Percentiles rank a stretch among this genome's conserved stretches.
phyloP scores from a whole-genome alignment of 1,140 invertebrate genomes.

The Tigriopus japonicus region DNA sequence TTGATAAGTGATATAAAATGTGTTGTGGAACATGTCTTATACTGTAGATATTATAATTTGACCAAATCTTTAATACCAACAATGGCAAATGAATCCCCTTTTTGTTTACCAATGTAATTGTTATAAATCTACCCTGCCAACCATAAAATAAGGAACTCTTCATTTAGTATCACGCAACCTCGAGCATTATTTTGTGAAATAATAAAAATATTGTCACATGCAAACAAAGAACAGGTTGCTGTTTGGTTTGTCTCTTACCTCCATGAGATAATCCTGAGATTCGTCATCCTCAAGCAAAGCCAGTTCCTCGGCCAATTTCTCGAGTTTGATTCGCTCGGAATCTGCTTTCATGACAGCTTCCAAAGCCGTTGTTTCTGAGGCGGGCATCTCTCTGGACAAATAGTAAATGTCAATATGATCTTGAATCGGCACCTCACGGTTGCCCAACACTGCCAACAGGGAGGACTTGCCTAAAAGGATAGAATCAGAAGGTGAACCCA shows the following conservation, averaged over 20 bases:
- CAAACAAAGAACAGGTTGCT: not conserved
- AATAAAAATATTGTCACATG: not conserved
- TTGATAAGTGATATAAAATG: no score
- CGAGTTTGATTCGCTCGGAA: slow-evolving; percentile 71
- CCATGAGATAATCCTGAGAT: slow-evolving; percentile 22
- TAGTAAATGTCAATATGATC: slow-evolving; percentile 96
- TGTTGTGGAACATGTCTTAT: no score
- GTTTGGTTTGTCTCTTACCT: no score
- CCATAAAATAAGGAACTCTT: no score
- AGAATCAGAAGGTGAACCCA: slow-evolving; percentile 23
- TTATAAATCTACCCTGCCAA: no score
- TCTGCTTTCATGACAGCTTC: slow-evolving; percentile 97
- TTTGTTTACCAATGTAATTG: no score
- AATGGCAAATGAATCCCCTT: no score
- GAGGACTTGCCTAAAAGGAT: slow-evolving; percentile 55
- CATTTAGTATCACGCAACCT: no score
- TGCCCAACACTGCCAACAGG: slow-evolving; percentile 69
- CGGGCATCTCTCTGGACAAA: slow-evolving; percentile 86
- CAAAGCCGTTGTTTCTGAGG: slow-evolving; percentile 68
- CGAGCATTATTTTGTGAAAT: no score
- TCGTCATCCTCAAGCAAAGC: slow-evolving; percentile 70
- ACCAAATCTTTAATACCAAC: no score
- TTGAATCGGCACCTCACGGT: slow-evolving; percentile 86
- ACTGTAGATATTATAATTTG: no score
- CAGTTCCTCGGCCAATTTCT: slow-evolving; percentile 78